Evolutionary conservation across 2,113 vertebrate species (phyloP), one percentile per base, ranked within the genome.

Genomic region (Romanogobio albipinnatus): DNA sequence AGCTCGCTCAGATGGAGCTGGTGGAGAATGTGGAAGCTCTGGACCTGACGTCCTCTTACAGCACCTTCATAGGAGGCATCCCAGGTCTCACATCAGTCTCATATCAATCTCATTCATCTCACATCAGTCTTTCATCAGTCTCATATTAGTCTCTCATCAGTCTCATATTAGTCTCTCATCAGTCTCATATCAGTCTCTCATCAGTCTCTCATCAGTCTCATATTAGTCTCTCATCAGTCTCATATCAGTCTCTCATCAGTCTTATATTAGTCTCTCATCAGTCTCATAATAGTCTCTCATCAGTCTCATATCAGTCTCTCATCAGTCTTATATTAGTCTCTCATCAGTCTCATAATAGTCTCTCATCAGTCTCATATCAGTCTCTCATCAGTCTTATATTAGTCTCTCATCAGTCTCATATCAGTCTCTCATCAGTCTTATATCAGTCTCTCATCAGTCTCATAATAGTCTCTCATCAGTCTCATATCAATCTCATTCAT

Each of bases 1-100:
- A 88, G 22, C 64, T 49, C 0, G 96, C 96, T 83, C 92, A 93
- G 22, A 95, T 66, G 0, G 95, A 97, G 87, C 68, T 92, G 39
- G 91, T 81, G 14, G 83, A 88, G 1, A 22, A 85, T 0, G 91
- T 93, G 51, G 90, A 94, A 83, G 81, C 91, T 9, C 49, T 86
- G 2, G 89, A 93, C 33, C 83, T 94, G 49, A 84, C 87, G 10
- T 86, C 91, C 4, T 92, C 92, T 14, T 94, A 96, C 87, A 96
- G 93, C 91, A 98, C 96, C 9, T 98, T 96, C 0, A 36, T 97
- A 2, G 98, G 98, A 92, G 98, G 98, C 43, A 89, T 99, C 9
- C 98, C 98, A 94, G 97, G 98, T 26, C 45, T 74, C 43, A 17
- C 64, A 68, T 36, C 14, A 33, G 64, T 33, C 64, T 66, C 11